These are phyloP conservation scores for Drosophila malerkotliana DNA, from an alignment of 1,140 invertebrate species.

Conservation along the genomic window DNA sequence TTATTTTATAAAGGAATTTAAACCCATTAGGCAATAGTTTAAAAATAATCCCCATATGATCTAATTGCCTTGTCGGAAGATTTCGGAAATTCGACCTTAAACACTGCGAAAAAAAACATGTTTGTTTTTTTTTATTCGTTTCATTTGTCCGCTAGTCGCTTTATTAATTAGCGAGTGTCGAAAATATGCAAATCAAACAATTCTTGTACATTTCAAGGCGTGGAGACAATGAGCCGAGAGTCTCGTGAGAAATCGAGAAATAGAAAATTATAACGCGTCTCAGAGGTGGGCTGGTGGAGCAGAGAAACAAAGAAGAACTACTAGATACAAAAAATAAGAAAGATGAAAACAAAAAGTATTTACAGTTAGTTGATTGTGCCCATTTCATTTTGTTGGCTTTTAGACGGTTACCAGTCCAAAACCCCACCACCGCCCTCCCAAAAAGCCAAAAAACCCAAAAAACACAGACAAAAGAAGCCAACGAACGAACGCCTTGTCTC, in stretches of 20 bases:
- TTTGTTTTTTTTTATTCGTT: slow-evolving; percentile 31
- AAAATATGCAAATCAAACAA: slow-evolving; percentile 75
- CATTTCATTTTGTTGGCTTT: slow-evolving; percentile 76
- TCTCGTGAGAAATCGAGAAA: slow-evolving; percentile 61
- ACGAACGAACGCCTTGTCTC: slow-evolving; percentile 79
- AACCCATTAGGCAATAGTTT: slow-evolving; percentile 17
- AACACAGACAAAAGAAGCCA: slow-evolving; percentile 68
- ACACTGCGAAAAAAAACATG: slow-evolving; percentile 25
- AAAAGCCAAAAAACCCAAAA: slow-evolving; percentile 12
- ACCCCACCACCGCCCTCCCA: slow-evolving; percentile 30
- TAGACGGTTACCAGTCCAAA: slow-evolving; percentile 62
- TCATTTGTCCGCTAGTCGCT: slow-evolving; percentile 33
- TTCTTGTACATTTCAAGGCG: slow-evolving; percentile 25
- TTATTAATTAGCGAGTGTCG: slow-evolving; percentile 80
- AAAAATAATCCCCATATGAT: slow-evolving; percentile 31
- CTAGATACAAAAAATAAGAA: slow-evolving; percentile 14
- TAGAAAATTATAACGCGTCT: slow-evolving; percentile 73
- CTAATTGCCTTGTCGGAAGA: slow-evolving; percentile 53
- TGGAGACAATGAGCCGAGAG: slow-evolving; percentile 35
- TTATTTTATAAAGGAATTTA: too few species aligned
- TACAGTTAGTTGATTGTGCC: slow-evolving; percentile 82
- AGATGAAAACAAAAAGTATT: slow-evolving; percentile 65
- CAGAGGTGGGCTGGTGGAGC: background rate
- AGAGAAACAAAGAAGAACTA: slow-evolving; percentile 44
- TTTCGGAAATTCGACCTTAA: slow-evolving; percentile 23